Evolutionary conservation across 2,797 vertebrate species (phyloP).

Genomic region (Aratinga solstitialis): DNA sequence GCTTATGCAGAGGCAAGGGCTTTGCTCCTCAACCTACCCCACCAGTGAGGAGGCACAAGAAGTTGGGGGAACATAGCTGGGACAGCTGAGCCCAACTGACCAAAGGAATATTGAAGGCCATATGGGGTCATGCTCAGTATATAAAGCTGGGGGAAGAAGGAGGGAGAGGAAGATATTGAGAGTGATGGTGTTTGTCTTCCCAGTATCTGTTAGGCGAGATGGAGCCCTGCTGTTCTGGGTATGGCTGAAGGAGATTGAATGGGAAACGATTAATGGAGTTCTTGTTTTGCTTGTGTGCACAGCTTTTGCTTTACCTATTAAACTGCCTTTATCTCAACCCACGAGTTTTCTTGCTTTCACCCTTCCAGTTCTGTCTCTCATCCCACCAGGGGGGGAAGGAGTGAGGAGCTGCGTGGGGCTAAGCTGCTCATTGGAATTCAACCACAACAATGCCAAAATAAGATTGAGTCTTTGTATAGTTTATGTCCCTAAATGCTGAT

Average conservation of each 20-base stretch:
- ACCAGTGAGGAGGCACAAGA: neutral
- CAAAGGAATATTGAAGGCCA: neutral
- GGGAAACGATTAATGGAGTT: neutral
- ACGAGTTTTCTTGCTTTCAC: neutral
- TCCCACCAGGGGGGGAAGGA: neutral
- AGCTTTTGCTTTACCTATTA: neutral
- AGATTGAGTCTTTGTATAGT: neutral
- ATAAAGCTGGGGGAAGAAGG: neutral
- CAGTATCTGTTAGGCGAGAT: neutral
- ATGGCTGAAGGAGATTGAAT: neutral
- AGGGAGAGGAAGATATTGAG: neutral
- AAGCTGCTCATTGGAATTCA: neutral
- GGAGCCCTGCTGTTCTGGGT: neutral
- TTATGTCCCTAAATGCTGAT: neutral
- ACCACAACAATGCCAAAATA: neutral
- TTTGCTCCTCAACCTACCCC: neutral
- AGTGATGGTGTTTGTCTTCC: neutral
- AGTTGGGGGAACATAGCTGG: neutral
- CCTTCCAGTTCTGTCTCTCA: neutral
- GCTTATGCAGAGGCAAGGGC: neutral
- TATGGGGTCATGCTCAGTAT: neutral
- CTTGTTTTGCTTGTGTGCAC: neutral
- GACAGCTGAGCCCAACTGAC: neutral
- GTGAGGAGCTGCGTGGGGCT: neutral
- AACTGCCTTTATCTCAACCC: neutral